Conservation (phyloP, 1,140 invertebrate genomes). For the Carposina sasakii region DNA sequence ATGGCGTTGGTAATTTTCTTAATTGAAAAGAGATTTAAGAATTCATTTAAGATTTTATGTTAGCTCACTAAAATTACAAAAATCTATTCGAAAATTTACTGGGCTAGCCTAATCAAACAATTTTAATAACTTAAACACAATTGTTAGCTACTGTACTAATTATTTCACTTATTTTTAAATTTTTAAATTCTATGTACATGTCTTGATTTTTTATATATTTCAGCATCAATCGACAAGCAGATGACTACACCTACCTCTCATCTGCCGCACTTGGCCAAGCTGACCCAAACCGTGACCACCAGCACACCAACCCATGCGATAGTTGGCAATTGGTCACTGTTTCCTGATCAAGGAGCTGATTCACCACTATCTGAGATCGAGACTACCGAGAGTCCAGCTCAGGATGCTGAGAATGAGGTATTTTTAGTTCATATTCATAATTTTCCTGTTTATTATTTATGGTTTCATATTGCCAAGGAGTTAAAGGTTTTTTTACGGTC, state of each 20-base stretch:
- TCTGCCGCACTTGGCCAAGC: slow-evolving; percentile 34
- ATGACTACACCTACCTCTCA: slow-evolving; percentile 54
- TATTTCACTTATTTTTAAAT: background rate
- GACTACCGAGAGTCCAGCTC: slow-evolving; percentile 51
- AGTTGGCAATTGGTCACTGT: slow-evolving; percentile 48
- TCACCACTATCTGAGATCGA: slow-evolving; percentile 69
- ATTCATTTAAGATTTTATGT: too few relatives aligned
- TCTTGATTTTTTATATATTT: background rate
- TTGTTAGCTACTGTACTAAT: background rate
- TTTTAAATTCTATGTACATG: background rate
- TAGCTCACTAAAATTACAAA: too few relatives aligned
- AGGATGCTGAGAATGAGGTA: slow-evolving; percentile 50
- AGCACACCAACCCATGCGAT: slow-evolving; percentile 63
- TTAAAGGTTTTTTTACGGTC: too few relatives aligned
- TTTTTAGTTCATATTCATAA: background rate
- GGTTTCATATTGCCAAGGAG: too few relatives aligned
- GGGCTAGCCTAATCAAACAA: too few relatives aligned
- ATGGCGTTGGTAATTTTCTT: too few relatives aligned
- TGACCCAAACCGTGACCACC: slow-evolving; percentile 50
- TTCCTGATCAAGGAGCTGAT: slow-evolving; percentile 54
- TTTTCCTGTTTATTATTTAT: background rate
- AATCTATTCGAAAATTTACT: too few relatives aligned
- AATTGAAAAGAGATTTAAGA: too few relatives aligned
- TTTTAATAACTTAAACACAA: too few relatives aligned
- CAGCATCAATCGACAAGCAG: slow-evolving; percentile 23